Conservation (phyloP, 1,140 invertebrate genomes). For the Drosophila melanogaster region Release_6_plus_ISO1_MT NT_037436.4:1837501-1838000, state of each 20-base stretch:
- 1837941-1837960: constrained; percentile 56
- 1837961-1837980: constrained; percentile 58
- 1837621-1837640: constrained; percentile 73
- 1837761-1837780: constrained; percentile 71
- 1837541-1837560: constrained; percentile 52
- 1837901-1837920: constrained; percentile 52
- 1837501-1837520: constrained; percentile 19
- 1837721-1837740: constrained; percentile 6
- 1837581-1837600: constrained; percentile 52
- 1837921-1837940: constrained; percentile 37
- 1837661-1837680: constrained; percentile 70
- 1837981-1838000: constrained; percentile 80
- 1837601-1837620: constrained; percentile 62
- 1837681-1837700: constrained; percentile 76
- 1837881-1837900: constrained; percentile 18
- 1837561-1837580: constrained; percentile 78
- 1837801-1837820: constrained; percentile 72
- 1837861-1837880: constrained; percentile 21
- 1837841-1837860: constrained; percentile 66
- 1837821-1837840: constrained; percentile 78
- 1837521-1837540: constrained; percentile 32
- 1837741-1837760: constrained; percentile 55
- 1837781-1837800: constrained; percentile 65
- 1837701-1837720: constrained; percentile 61
- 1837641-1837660: constrained; percentile 76